A percentile compares a stretch with the other conserved stretches of the same genome.
phyloP scores from a whole-genome alignment of 2,797 vertebrate species.

The Discoglossus pictus region DNA sequence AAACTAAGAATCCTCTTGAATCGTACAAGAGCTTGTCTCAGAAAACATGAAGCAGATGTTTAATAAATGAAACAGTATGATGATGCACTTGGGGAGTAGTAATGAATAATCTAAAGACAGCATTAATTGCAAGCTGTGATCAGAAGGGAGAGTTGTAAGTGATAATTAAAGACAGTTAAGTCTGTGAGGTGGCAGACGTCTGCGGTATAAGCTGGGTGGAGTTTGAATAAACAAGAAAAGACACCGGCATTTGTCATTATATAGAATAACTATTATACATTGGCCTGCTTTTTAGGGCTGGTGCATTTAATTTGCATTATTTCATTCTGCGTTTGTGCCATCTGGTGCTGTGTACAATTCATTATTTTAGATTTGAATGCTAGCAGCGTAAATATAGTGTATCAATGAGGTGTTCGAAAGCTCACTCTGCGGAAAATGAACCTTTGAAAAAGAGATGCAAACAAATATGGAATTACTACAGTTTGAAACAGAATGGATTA shows the following conservation, averaged over 20 bases:
- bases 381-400: too few species aligned
- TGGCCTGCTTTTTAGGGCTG: too few species aligned
- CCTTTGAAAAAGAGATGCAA: too few species aligned
- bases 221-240: slow-evolving; percentile 19
- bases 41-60: slow-evolving; percentile 52
- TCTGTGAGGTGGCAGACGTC: slow-evolving; percentile 39
- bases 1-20: slow-evolving; percentile 35
- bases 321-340: too few species aligned
- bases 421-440: not conserved
- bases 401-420: too few species aligned
- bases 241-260: slow-evolving; percentile 32
- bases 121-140: slow-evolving; percentile 52
- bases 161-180: slow-evolving; percentile 51
- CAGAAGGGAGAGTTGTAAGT: slow-evolving; percentile 49
- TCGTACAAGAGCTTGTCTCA: slow-evolving; percentile 34
- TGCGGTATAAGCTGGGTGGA: slow-evolving; percentile 35
- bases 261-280: too few species aligned
- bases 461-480: not conserved
- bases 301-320: too few species aligned
- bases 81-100: slow-evolving; percentile 44
- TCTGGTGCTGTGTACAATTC: too few species aligned
- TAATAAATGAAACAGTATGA: slow-evolving; percentile 51
- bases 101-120: slow-evolving; percentile 47
- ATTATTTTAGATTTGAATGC: too few species aligned
- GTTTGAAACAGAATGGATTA: not conserved